These are phyloP conservation scores for Achlya flavicornis DNA, from an alignment of 2,888 invertebrate species.

Conservation along the genomic window DNA sequence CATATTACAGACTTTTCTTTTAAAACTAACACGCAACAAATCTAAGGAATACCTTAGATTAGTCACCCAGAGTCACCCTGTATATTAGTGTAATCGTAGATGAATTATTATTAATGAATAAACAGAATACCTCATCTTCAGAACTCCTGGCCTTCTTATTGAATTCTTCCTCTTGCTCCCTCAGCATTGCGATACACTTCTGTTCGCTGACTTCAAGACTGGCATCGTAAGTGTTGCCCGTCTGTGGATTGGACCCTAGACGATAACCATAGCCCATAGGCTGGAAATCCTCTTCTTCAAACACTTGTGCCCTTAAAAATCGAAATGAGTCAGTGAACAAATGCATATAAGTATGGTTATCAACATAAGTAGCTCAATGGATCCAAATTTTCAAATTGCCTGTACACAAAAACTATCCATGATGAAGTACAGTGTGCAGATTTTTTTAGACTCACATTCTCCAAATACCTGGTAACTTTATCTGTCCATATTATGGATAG, in stretches of 20 bases:
- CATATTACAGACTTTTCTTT: no score
- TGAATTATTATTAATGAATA: not conserved
- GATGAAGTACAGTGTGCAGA: no score
- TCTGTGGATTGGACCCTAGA: constrained; percentile 84
- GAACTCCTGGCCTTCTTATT: constrained; percentile 87
- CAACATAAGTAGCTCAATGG: no score
- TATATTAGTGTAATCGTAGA: not conserved
- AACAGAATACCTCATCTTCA: constrained; percentile 73
- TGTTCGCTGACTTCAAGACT: constrained; percentile 91
- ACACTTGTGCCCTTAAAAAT: constrained; percentile 90
- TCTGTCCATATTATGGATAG: no score
- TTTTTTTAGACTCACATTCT: no score
- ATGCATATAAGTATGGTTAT: not conserved
- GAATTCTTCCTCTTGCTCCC: constrained; percentile 96
- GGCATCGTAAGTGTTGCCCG: constrained; percentile 71
- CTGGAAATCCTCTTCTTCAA: constrained; percentile 98
- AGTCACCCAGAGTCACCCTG: no score
- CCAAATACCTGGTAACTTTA: no score
- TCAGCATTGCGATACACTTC: constrained; percentile 90
- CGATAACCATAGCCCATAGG: constrained; percentile 95
- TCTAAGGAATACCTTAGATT: no score
- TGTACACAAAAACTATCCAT: no score
- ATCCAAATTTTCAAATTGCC: no score
- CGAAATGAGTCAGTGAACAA: not conserved
- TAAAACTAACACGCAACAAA: no score